These are phyloP conservation scores for Eubucco bourcierii DNA, from an alignment of 2,113 vertebrate species.

Conservation along the genomic window DNA sequence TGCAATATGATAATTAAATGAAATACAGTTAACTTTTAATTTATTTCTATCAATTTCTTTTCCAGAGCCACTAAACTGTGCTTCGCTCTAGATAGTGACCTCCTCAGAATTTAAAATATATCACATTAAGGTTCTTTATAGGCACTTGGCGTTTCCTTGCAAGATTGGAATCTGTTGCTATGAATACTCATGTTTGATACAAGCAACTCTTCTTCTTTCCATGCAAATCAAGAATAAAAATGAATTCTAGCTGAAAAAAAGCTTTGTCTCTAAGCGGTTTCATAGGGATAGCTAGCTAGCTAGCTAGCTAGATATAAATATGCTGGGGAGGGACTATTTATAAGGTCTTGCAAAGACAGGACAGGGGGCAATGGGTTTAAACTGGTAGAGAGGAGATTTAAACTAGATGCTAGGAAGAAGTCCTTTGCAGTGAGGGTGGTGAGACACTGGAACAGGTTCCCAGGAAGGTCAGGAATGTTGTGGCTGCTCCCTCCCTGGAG, in stretches of 20 bases:
- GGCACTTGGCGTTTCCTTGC: neutral
- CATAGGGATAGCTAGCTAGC: neutral
- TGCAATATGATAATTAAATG: neutral
- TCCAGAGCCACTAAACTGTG: neutral
- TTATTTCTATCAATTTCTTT: neutral
- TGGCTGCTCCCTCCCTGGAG: too few species aligned
- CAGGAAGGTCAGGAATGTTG: too few species aligned
- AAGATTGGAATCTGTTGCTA: conserved; percentile 3
- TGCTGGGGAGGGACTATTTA: too few species aligned
- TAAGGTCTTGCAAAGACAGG: too few species aligned
- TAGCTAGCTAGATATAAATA: too few species aligned
- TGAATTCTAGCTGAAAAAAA: neutral
- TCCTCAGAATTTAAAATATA: conserved; percentile 1
- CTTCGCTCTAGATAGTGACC: neutral
- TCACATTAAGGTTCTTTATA: neutral
- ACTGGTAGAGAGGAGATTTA: too few species aligned
- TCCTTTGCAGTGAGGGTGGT: too few species aligned
- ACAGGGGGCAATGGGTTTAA: too few species aligned
- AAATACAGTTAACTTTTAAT: conserved; percentile 1
- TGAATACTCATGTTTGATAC: conserved; percentile 18
- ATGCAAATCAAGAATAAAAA: conserved; percentile 18
- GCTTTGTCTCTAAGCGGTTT: neutral
- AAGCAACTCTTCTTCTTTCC: conserved; percentile 35
- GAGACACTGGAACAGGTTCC: too few species aligned
- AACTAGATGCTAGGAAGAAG: too few species aligned